Base-by-base conservation (phyloP, 2,888 invertebrate species). In the Sminthurides aquaticus region DNA sequence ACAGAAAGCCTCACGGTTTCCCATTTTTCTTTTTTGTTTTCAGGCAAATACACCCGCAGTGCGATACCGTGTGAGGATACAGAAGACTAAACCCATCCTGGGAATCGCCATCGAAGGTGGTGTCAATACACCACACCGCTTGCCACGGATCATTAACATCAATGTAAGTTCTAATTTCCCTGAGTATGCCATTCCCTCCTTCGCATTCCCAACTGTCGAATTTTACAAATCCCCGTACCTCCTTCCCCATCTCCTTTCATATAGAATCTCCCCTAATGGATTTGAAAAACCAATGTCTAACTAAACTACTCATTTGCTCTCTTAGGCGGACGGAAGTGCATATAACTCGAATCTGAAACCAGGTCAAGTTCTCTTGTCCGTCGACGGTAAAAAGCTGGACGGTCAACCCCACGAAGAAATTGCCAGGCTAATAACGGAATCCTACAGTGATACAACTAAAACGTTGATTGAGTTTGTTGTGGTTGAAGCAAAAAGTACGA, bases 91-190 rank as follows among this genome's bases (percentile, higher is more conserved):
- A 81, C 91, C 94, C 58, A 91, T 92, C 77, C 85, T 97, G 76
- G 96, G 97, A 74, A 92, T 97, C 77, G 96, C 95, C 70, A 96
- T 97, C 77, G 96, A 96, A 82, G 97, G 97, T 69, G 97, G 97
- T 69, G 91, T 91, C 76, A 94, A 97, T 80, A 96, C 96, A 56
- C 90, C 90, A 78, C 95, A 96, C 81, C 91, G 92, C 64, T 83
- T 95, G 77, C 96, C 96, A 62, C 85, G 94, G 78, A 94, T 97
- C 77, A 95, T 96, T 77, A 94, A 93, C 80, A 94, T 97, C 78
- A 95, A 95, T 81, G 96, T 95, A 80, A 86, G 88, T n/a, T n/a
- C n/a, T n/a, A n/a, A n/a, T n/a, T n/a, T n/a, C n/a, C n/a, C n/a
- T n/a, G n/a, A n/a, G n/a, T n/a, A n/a, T n/a, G n/a, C n/a, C n/a